Percentiles rank a stretch among this genome's conserved stretches.
Conservation (phyloP, 1,140 invertebrate genomes). For the Portunus trituberculatus region DNA sequence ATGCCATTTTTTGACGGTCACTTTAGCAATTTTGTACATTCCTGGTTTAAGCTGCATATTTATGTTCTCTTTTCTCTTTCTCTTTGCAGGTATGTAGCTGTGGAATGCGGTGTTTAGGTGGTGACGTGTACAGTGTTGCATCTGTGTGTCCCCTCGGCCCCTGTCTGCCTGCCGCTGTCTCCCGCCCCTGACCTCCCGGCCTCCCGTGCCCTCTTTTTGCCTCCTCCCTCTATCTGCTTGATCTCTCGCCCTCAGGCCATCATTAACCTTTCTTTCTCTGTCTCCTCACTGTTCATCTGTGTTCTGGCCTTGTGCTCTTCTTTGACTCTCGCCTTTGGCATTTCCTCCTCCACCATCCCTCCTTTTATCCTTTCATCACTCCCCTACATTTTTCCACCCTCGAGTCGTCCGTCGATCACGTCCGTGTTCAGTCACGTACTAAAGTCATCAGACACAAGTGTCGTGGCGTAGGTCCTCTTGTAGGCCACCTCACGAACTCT, state of each 20-base stretch:
- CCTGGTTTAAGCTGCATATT: background rate
- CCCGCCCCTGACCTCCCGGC: slow-evolving; percentile 48
- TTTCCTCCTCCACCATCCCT: background rate
- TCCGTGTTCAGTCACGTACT: background rate
- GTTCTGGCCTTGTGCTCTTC: background rate
- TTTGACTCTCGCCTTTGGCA: background rate
- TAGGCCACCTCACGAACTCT: background rate
- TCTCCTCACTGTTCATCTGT: background rate
- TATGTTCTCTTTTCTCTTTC: background rate
- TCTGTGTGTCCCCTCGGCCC: slow-evolving; percentile 71
- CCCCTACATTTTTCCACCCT: background rate
- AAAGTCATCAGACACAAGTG: background rate
- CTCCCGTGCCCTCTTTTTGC: slow-evolving; percentile 29
- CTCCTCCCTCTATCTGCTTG: background rate
- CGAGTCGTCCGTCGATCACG: background rate
- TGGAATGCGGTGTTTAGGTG: slow-evolving; percentile 75
- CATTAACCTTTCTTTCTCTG: background rate
- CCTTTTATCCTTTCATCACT: background rate
- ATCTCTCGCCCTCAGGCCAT: background rate
- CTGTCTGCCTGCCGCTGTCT: slow-evolving; percentile 72
- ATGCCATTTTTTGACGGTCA: background rate
- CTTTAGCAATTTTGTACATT: background rate
- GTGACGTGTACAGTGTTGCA: slow-evolving; percentile 75
- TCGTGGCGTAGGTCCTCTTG: background rate
- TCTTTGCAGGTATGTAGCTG: slow-evolving; percentile 72